Percentiles rank a stretch among this genome's conserved stretches.
Conservation (phyloP, 1,140 invertebrate species). For the Mycetomoellerius zeteki region DNA sequence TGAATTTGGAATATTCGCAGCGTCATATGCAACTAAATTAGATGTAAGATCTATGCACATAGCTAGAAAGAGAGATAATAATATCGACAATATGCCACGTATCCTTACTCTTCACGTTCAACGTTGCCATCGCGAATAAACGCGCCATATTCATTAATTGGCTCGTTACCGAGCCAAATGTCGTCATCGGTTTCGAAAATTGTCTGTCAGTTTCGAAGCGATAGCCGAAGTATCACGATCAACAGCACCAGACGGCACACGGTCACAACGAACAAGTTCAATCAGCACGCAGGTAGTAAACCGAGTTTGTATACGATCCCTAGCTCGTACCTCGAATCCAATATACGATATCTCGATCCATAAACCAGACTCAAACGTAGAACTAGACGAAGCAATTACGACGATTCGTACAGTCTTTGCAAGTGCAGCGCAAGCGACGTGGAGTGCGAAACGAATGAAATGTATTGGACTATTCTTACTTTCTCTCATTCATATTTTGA, state of each 20-base stretch:
- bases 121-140: neutral
- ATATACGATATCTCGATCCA: constrained; percentile 63
- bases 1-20: neutral
- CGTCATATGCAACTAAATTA: constrained; percentile 8
- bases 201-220: constrained; percentile 40
- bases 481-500: neutral
- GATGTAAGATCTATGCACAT: neutral
- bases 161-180: constrained; percentile 21
- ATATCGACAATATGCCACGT: neutral
- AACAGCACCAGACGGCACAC: neutral
- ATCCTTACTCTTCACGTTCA: constrained; percentile 12
- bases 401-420: constrained; percentile 26
- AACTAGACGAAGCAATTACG: constrained; percentile 70
- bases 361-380: constrained; percentile 58
- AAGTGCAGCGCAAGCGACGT: neutral
- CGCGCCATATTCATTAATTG: constrained; percentile 44
- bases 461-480: constrained; percentile 32
- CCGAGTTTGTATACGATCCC: constrained; percentile 41
- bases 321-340: constrained; percentile 66
- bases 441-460: constrained; percentile 25
- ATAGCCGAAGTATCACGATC: constrained; percentile 6
- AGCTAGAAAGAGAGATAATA: constrained; percentile 7
- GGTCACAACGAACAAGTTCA: constrained; percentile 71
- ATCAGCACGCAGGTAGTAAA: constrained; percentile 66
- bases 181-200: constrained; percentile 66